A percentile compares a stretch with the other conserved stretches of the same genome.
Conservation (phyloP, 2,797 vertebrate species). For the Sitta carolinensis region DNA sequence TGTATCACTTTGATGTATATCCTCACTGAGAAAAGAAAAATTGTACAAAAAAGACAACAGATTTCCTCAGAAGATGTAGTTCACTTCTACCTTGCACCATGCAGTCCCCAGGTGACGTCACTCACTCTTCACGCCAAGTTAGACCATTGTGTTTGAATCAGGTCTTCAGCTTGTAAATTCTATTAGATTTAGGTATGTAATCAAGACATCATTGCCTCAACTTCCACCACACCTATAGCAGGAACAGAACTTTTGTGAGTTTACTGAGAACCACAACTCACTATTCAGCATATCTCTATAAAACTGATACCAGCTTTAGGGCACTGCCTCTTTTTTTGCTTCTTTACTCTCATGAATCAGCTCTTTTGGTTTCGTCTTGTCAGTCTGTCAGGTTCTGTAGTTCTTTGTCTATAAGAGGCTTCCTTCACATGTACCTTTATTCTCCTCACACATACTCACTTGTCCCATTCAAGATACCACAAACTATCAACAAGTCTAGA, state of each 20-base stretch:
- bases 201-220: neutral
- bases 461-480: neutral
- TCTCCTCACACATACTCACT: neutral
- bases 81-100: neutral
- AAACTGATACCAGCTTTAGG: neutral
- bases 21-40: neutral
- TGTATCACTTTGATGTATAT: neutral
- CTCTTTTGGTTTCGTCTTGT: neutral
- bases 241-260: neutral
- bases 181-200: neutral
- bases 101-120: neutral
- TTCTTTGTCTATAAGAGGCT: neutral
- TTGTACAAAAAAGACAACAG: neutral
- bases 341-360: neutral
- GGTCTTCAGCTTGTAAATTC: neutral
- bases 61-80: neutral
- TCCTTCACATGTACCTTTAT: neutral
- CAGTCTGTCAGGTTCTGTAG: neutral
- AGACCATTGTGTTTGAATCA: neutral
- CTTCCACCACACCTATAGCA: neutral
- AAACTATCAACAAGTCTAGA: neutral
- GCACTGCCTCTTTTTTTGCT: neutral
- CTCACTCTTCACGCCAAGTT: neutral
- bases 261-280: neutral
- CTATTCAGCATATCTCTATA: neutral